Base-by-base conservation (phyloP, 2,888 invertebrate species). In the Micoletzkya japonica region DNA sequence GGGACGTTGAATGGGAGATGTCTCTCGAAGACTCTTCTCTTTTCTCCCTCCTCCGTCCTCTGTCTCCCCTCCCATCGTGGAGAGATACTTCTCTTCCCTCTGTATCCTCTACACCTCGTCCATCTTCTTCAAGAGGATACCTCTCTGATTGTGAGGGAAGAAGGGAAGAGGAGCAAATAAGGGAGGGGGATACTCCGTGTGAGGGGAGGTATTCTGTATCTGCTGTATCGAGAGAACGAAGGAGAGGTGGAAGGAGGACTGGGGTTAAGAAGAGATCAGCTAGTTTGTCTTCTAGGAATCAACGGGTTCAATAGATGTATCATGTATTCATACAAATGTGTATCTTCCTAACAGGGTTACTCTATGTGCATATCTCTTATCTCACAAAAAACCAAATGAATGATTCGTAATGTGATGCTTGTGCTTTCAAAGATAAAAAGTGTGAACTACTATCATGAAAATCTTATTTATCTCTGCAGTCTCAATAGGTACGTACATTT, bases 41-140 rank as follows among this genome's bases (percentile, higher is more conserved):
- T 54, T 37, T 66, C n/a, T 66, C 64, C 20, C 26, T 17, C 44
- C 64, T 66, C n/a, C 20, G 24, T 66, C 52, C 54, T 20, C 36
- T 37, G 20, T n/a, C n/a, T n/a, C n/a, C n/a, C n/a, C n/a, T n/a
- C n/a, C n/a, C n/a, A n/a, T n/a, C n/a, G n/a, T n/a, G n/a, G n/a
- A n/a, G n/a, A 32, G 63, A 63, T 20, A 63, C 50, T 36, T 34
- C 32, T 34, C 49, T 50, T 63, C 49, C 44, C 30, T 17, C 50
- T 2, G 4, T 63, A 20, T 63, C 63, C 34, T 36, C 63, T 14
- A n/a, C 63, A 50, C 63, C 32, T 44, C 10, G 10, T 50, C 49
- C 49, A 32, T 26, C 50, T n/a, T 32, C 44, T 32, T 63, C 63
- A 49, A 66, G 64, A 54, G 64, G 64, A 66, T 66, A 66, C 37